Evolutionary conservation across 2,797 vertebrate genomes (phyloP).

Genomic region (Chaunax sp.): DNA sequence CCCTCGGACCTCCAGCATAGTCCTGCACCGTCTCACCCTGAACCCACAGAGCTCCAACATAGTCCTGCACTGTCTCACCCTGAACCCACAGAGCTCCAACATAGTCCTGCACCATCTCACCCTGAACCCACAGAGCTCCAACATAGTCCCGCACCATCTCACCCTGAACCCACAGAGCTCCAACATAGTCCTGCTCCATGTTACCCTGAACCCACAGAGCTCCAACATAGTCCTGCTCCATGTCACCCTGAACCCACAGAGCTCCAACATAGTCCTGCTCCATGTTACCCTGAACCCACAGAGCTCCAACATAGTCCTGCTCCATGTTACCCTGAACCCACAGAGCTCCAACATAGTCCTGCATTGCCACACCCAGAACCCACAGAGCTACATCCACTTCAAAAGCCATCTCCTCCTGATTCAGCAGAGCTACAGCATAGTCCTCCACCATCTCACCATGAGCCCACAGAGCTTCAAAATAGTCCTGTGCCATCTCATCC

Average conservation of each 20-base stretch:
- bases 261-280: not conserved
- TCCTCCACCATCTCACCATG: not conserved
- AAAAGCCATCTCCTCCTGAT: rapidly evolving
- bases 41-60: not conserved
- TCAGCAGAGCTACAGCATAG: not conserved
- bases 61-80: not conserved
- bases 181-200: not conserved
- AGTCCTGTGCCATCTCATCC: not conserved
- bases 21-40: not conserved
- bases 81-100: not conserved
- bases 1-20: not conserved
- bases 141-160: not conserved
- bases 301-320: not conserved
- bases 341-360: not conserved
- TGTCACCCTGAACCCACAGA: not conserved
- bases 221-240: not conserved
- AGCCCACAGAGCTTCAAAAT: not conserved
- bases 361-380: not conserved
- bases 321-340: too few species aligned
- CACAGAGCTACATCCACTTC: not conserved
- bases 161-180: not conserved
- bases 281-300: not conserved
- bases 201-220: not conserved
- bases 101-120: not conserved
- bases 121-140: not conserved